phyloP scores from a whole-genome alignment of 1,140 invertebrate genomes.

The Vollenhovia emeryi region DNA sequence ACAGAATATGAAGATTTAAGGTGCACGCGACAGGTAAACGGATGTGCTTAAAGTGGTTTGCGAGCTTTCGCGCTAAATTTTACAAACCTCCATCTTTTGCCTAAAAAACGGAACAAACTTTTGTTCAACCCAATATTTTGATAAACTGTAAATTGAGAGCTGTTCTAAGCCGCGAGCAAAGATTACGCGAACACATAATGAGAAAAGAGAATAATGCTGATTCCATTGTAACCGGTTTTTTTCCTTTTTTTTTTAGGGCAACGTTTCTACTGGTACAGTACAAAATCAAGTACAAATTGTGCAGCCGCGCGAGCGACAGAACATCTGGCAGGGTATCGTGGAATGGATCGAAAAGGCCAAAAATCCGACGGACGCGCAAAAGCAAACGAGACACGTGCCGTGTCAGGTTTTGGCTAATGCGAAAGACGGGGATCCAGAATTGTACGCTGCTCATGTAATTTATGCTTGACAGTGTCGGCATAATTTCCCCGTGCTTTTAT shows the following conservation, averaged over 20 bases:
- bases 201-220: neutral
- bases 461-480: too few relatives aligned
- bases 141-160: neutral
- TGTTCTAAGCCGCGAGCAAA: neutral
- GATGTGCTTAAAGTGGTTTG: too few relatives aligned
- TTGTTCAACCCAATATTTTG: too few relatives aligned
- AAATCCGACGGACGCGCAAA: constrained; percentile 89
- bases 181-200: too few relatives aligned
- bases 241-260: constrained; percentile 76
- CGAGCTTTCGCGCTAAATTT: too few relatives aligned
- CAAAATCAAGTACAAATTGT: constrained; percentile 75
- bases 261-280: constrained; percentile 72
- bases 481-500: neutral
- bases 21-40: too few relatives aligned
- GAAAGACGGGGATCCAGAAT: constrained; percentile 93
- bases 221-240: neutral
- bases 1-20: too few relatives aligned
- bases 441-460: constrained; percentile 86
- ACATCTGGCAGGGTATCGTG: constrained; percentile 94
- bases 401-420: constrained; percentile 93
- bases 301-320: constrained; percentile 87
- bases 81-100: too few relatives aligned
- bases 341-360: constrained; percentile 96
- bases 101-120: too few relatives aligned
- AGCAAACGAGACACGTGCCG: constrained; percentile 92